Base-by-base conservation (phyloP, 2,113 vertebrate genomes). In the Aegypius monachus region DNA sequence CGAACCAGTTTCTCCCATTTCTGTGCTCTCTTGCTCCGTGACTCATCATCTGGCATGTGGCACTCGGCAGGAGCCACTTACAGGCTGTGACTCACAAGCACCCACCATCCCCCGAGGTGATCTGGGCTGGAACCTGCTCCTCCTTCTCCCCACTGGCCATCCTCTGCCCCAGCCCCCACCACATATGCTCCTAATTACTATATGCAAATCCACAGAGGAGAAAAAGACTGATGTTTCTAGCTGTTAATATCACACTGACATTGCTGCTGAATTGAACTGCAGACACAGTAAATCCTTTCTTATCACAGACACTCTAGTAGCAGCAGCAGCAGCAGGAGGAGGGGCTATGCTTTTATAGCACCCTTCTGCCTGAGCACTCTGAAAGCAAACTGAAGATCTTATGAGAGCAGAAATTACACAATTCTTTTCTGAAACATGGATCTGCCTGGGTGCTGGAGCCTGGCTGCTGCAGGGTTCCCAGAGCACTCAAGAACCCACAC, bases 41-140 rank as follows among this genome's bases (percentile, higher is more conserved):
- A 97, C 77, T 97, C 94, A 97, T 70, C 68, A 81, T 65, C 80
- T 93, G 95, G 86, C 95, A 97, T 52, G 92, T 75, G 88, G 94
- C 67, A 84, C 42, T 58, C 3, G 2, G 36, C 77, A 55, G 82
- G 47, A 93, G 82, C 38, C 92, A 81, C 88, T 91, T 92, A 88
- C 10, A 91, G 94, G 88, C 40, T 7, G 1, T 95, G 95, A 97
- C 82, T 97, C 96, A 94, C 1, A 3, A 86, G 92, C 84, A 78
- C 74, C 59, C 52, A 72, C 59, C 84, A 71, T 78, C 55, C 52
- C 68, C 59, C 0, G 14, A 82, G 52, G 71, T 48, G 71, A 83
- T 70, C 63, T 55, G 74, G 53, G 88, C 34, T 63, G 50, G 62
- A 97, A 92, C 13, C 55, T 55, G 71, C 67, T 90, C 63, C 82